Base-by-base conservation (phyloP, 2,113 vertebrate genomes). In the rabbit (Oryctolagus cuniculus) region DNA sequence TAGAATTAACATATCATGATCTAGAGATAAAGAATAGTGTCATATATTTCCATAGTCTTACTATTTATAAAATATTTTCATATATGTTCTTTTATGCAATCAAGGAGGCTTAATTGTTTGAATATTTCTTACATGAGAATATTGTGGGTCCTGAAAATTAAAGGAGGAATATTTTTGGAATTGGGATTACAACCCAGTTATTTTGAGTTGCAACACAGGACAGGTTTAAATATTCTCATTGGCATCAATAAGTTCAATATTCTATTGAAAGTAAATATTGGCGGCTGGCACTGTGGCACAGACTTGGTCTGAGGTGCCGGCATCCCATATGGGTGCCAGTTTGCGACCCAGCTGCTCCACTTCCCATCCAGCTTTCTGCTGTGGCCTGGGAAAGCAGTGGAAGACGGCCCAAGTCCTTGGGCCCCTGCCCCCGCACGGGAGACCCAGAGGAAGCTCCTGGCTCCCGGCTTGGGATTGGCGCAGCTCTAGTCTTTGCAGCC, bases 1-100 rank as follows among this genome's bases (percentile, higher is more conserved):
- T 17, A 55, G 38, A 94, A 89, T 81, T 87, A 75, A 61, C 29
- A 70, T 87, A 80, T 75, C 34, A 83, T 64, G 55, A n/a, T 29
- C 22, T 89, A 80, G 16, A 87, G 51, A 64, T 83, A 89, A 61
- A 82, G 69, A 86, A 82, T 12, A 85, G 1, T 4, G 63, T 22
- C 9, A 13, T 29, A 16, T 72, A 67, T 92, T 61, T 72, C 31
- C 83, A 38, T 4, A 88, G 13, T 17, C 87, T 93, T 81, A 70
- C 22, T 58, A 82, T 79, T 82, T 69, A 83, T 66, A 81, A 51
- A 51, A 12, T 0, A 80, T 87, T 90, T 75, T 72, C 11, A 55
- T 6, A 58, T 29, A 10, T 64, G 21, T 77, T 86, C 22, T 64
- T 22, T 73, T 31, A 69, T n/a, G 77, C 89, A 86, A 79, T 2